Evolutionary conservation across 2,888 invertebrate genomes (phyloP).

Genomic region (Andrena camellia): DNA sequence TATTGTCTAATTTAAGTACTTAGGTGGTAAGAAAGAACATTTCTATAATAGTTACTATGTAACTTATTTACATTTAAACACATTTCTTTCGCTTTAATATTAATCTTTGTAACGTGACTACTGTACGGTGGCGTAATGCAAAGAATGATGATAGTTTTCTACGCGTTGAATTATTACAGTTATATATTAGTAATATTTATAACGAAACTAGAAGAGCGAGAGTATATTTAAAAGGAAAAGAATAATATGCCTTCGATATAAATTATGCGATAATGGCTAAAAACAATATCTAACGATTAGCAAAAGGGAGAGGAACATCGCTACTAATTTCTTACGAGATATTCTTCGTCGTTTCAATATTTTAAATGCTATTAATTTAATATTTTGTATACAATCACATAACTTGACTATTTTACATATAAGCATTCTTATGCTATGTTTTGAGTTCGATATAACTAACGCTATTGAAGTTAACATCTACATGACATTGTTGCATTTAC

Average conservation of each 20-base stretch:
- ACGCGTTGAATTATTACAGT: conserved; percentile 20
- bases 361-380: conserved; percentile 43
- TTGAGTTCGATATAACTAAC: conserved; percentile 58
- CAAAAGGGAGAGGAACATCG: conserved; percentile 12
- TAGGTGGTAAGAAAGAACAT: conserved; percentile 44
- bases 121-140: neutral
- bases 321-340: conserved; percentile 22
- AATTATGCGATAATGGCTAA: conserved; percentile 47
- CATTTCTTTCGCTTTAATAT: conserved; percentile 25
- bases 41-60: conserved; percentile 49
- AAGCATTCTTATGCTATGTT: conserved; percentile 57
- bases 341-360: conserved; percentile 35
- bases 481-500: conserved; percentile 63
- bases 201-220: conserved; percentile 54
- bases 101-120: conserved; percentile 24
- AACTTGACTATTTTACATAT: conserved; percentile 60
- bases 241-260: conserved; percentile 51
- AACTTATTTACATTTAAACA: conserved; percentile 46
- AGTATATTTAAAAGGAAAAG: conserved; percentile 30
- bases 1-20: conserved; percentile 48
- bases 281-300: conserved; percentile 9
- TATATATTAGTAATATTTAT: conserved; percentile 39
- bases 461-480: conserved; percentile 56
- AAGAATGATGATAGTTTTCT: conserved; percentile 20
- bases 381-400: conserved; percentile 66